These are phyloP conservation scores for Uromys caudimaculatus DNA, from an alignment of 2,797 vertebrate species.

Conservation along the genomic window DNA sequence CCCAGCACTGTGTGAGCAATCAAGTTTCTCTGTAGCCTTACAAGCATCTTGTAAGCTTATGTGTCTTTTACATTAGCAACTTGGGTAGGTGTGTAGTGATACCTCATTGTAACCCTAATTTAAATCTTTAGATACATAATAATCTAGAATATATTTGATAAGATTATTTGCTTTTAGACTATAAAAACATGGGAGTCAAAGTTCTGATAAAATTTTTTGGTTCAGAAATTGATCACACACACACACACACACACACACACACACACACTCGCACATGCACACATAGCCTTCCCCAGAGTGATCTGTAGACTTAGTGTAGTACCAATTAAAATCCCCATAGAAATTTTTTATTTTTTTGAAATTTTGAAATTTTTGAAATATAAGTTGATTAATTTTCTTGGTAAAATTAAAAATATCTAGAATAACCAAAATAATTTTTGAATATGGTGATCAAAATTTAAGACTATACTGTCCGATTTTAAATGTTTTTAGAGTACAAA, in stretches of 20 bases:
- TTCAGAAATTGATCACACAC: background rate
- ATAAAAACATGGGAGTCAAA: background rate
- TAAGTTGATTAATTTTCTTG: background rate
- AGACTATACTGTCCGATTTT: background rate
- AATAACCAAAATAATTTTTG: background rate
- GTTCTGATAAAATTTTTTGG: background rate
- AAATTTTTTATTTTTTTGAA: background rate
- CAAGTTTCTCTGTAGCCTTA: background rate
- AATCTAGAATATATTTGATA: background rate
- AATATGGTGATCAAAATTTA: background rate
- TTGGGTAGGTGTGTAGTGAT: background rate
- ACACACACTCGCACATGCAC: background rate
- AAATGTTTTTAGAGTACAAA: background rate
- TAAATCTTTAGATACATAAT: background rate
- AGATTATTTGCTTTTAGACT: background rate
- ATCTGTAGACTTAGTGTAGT: background rate
- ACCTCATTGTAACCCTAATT: background rate
- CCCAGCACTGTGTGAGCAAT: background rate
- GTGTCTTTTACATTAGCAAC: background rate
- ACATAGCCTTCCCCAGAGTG: background rate
- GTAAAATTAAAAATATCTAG: background rate
- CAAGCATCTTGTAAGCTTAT: background rate
- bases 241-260: no score
- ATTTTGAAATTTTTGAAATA: background rate
- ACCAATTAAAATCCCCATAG: background rate